Conservation (phyloP, 2,797 vertebrate genomes). For the Serranus cabrilla region DNA sequence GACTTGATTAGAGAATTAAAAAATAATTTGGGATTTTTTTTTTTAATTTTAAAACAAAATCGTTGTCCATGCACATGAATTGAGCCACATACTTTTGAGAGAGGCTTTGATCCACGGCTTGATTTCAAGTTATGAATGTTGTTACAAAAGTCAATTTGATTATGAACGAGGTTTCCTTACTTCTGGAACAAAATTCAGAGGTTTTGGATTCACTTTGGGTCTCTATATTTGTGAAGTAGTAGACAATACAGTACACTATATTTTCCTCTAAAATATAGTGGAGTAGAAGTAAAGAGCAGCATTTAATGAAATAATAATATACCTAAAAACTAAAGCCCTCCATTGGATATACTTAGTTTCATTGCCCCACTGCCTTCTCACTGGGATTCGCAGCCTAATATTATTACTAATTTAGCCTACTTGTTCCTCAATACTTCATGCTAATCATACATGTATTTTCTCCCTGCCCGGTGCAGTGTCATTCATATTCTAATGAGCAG, state of each 20-base stretch:
- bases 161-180: no score
- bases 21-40: no score
- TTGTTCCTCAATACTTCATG: conserved; percentile 26
- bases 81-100: no score
- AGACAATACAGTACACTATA: no score
- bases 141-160: no score
- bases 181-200: no score
- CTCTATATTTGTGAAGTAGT: not conserved
- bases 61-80: no score
- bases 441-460: conserved; percentile 16
- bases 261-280: not conserved
- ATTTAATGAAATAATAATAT: not conserved
- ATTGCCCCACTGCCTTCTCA: not conserved
- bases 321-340: not conserved
- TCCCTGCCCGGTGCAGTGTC: not conserved
- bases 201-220: no score
- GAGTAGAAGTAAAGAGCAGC: not conserved
- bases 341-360: not conserved
- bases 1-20: no score
- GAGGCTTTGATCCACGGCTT: no score
- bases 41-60: no score
- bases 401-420: conserved; percentile 29
- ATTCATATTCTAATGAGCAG: conserved; percentile 4
- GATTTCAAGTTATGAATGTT: no score
- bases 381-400: not conserved